Base-by-base conservation (phyloP, 2,888 invertebrate genomes). In the Gymnoscelis rufifasciata region DNA sequence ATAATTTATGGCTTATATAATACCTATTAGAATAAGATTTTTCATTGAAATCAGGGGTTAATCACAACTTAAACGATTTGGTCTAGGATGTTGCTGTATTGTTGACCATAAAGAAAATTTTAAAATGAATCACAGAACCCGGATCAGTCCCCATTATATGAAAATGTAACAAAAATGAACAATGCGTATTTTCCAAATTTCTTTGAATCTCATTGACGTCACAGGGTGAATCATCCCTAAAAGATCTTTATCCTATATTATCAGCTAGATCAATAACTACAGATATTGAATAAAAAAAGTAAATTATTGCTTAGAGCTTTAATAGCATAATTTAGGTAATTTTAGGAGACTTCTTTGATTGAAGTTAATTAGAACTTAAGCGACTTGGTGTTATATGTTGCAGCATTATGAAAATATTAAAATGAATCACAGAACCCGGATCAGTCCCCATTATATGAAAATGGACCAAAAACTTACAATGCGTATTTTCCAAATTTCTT, bases 171-270 rank as follows among this genome's bases (percentile, higher is more conserved):
- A n/a, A n/a, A n/a, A n/a, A n/a, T n/a, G n/a, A n/a, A 13, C 12
- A n/a, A n/a, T 3, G 23, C 6, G 6, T 33, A 39, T 28, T 31
- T 23, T n/a, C 28, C 51, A 46, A 43, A 45, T 46, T 74, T 67
- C 71, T 47, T 5, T 46, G 71, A 71, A 75, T 23, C 13, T 43
- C 11, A 51, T 31, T 30, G 52, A 64, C 68, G 69, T 73, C 72
- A 72, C 47, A 45, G 31, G 30, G 14, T 33, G 33, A 33, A 15
- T 33, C 33, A 15, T 10, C 45, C 38, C 51, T 69, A 65, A 74
- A 71, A 68, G 60, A 55, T 51, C 54, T 68, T 59, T 66, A 66
- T 66, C 64, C 61, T 62, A n/a, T n/a, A n/a, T n/a, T n/a, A n/a
- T n/a, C n/a, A n/a, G n/a, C n/a, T n/a, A n/a, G n/a, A n/a, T n/a